Conservation (phyloP, 2,797 vertebrate species). For the Prunella strophiata region DNA sequence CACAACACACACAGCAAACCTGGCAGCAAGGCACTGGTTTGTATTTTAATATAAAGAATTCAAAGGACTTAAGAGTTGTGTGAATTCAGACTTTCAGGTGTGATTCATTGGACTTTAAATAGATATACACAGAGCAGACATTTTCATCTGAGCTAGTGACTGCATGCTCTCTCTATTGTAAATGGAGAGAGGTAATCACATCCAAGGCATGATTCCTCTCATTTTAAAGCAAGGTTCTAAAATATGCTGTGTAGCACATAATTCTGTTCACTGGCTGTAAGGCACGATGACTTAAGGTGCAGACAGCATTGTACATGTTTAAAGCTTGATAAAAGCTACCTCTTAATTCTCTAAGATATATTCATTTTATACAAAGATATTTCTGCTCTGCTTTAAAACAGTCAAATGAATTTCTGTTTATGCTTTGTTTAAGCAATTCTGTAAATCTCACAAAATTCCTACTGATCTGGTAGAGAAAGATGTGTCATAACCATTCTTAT, state of each 20-base stretch:
- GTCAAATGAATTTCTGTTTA: not conserved
- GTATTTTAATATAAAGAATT: not conserved
- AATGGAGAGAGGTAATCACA: not conserved
- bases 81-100: not conserved
- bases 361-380: not conserved
- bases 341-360: not conserved
- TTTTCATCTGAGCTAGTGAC: conserved; percentile 1
- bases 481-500: not conserved
- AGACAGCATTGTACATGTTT: not conserved
- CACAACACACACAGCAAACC: not conserved
- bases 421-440: not conserved
- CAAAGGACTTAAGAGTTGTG: not conserved
- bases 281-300: not conserved
- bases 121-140: not conserved
- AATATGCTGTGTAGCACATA: not conserved
- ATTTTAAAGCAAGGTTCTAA: not conserved
- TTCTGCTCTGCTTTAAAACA: not conserved
- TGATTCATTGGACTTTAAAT: conserved; percentile 23
- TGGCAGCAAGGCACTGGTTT: not conserved
- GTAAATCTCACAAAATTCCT: not conserved
- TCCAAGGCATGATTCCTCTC: not conserved
- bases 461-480: rapidly evolving
- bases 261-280: not conserved
- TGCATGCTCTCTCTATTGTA: not conserved
- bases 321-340: not conserved